phyloP scores from a whole-genome alignment of 2,113 vertebrate genomes.

The Catharus bicknelli region DNA sequence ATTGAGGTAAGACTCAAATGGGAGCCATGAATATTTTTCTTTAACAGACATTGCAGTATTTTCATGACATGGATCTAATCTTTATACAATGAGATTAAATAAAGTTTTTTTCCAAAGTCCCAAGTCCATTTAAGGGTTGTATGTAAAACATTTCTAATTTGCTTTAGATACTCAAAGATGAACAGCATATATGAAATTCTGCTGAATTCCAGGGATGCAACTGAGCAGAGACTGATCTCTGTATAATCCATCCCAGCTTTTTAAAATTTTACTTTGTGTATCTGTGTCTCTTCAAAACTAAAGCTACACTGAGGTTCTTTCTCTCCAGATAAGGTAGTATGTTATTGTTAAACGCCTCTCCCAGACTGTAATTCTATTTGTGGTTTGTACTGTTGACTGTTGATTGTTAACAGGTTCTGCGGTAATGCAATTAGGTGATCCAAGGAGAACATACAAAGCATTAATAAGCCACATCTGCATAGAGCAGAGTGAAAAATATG shows the following conservation, averaged over 20 bases:
- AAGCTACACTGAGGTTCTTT: conserved; percentile 5
- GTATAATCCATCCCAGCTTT: not conserved
- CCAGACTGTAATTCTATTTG: conserved; percentile 74
- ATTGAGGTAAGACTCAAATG: not conserved
- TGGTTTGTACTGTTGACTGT: conserved; percentile 68
- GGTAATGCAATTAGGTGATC: conserved; percentile 75
- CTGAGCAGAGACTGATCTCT: not conserved
- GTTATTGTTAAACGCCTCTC: conserved; percentile 68
- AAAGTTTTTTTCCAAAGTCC: not conserved
- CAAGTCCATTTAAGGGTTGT: not conserved
- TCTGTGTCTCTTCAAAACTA: conserved; percentile 57
- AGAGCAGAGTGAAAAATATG: conserved; percentile 70
- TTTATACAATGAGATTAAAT: not conserved
- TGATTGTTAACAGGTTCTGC: conserved; percentile 83
- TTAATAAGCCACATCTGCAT: conserved; percentile 73
- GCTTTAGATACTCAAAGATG: not conserved
- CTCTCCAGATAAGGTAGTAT: conserved; percentile 61
- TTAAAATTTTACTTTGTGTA: conserved; percentile 27
- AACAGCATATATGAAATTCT: not conserved
- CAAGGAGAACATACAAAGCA: conserved; percentile 66
- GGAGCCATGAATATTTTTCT: not conserved
- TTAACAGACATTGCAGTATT: not conserved
- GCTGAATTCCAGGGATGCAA: not conserved
- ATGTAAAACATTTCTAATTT: not conserved
- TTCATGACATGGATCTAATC: not conserved